These are phyloP conservation scores for Simalia tracyae DNA, from an alignment of 2,797 vertebrate genomes.

Conservation along the genomic window DNA sequence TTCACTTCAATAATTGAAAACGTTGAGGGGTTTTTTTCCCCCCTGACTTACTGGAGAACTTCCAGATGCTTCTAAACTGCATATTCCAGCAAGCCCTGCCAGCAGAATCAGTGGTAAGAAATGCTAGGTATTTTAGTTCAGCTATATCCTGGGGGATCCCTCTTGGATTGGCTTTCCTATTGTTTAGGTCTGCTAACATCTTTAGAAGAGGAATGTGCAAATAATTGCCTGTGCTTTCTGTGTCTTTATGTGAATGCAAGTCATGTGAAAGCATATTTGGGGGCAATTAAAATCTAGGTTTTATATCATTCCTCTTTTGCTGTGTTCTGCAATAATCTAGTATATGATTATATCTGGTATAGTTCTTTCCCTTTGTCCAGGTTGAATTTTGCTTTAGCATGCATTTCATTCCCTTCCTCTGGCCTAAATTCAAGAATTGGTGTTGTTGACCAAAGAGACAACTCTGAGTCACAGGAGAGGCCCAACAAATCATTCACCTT, in stretches of 20 bases:
- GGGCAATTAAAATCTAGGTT: neutral
- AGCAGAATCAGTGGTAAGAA: neutral
- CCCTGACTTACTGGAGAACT: neutral
- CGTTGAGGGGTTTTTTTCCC: neutral
- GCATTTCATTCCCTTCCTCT: constrained; percentile 6
- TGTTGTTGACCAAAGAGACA: constrained; percentile 25
- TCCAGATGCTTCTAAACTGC: neutral
- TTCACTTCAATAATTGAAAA: neutral
- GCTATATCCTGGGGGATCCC: neutral
- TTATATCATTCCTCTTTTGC: neutral
- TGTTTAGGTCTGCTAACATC: neutral
- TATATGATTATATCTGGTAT: neutral
- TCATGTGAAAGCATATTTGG: neutral
- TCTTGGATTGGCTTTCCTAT: neutral
- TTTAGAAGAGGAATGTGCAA: neutral
- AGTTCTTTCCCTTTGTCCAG: neutral
- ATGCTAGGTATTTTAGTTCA: neutral
- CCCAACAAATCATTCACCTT: constrained; percentile 28
- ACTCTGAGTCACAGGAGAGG: constrained; percentile 40
- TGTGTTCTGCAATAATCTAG: neutral
- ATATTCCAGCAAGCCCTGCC: neutral
- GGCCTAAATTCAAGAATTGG: constrained; percentile 23
- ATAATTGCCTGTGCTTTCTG: neutral
- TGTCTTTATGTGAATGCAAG: neutral
- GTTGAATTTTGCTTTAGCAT: constrained; percentile 35